phyloP scores from a whole-genome alignment of 2,888 invertebrate genomes.

The Macrosoma leucophasiata region DNA sequence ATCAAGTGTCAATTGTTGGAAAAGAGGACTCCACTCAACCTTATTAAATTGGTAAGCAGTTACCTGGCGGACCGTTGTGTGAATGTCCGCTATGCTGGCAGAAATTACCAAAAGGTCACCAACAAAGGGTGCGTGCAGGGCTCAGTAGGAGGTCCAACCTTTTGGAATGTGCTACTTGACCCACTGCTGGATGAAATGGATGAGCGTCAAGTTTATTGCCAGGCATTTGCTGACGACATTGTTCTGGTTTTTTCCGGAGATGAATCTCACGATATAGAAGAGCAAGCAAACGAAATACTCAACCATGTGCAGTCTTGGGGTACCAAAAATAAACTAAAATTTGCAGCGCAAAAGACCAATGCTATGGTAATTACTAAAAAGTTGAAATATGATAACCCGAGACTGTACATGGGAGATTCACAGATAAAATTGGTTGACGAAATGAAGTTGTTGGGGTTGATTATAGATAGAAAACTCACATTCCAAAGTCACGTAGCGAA shows the following conservation, averaged over 20 bases:
- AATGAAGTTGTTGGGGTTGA: slow-evolving; percentile 12
- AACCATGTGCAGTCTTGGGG: slow-evolving; percentile 14
- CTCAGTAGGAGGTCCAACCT: slow-evolving; percentile 14
- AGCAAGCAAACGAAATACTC: slow-evolving; percentile 16
- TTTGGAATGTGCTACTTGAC: slow-evolving; percentile 10
- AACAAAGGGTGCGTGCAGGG: slow-evolving; percentile 19
- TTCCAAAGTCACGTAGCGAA: neutral
- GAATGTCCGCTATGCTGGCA: slow-evolving; percentile 4
- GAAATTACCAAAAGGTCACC: slow-evolving; percentile 1
- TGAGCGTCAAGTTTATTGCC: neutral
- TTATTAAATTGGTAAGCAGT: slow-evolving; percentile 5
- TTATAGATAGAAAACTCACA: neutral
- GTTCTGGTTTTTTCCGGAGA: neutral
- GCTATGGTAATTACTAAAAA: slow-evolving; percentile 5
- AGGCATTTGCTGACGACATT: neutral
- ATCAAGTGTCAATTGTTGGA: neutral
- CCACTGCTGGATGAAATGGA: too few relatives aligned
- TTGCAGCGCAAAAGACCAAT: slow-evolving; percentile 5
- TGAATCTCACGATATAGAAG: slow-evolving; percentile 12
- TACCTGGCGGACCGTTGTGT: slow-evolving; percentile 14
- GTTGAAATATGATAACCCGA: slow-evolving; percentile 6
- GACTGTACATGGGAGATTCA: slow-evolving; percentile 7
- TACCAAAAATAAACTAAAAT: slow-evolving; percentile 9
- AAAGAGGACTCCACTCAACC: slow-evolving; percentile 11
- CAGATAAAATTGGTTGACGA: neutral